phyloP scores from a whole-genome alignment of 2,888 invertebrate species.

The Pollenia labialis region DNA sequence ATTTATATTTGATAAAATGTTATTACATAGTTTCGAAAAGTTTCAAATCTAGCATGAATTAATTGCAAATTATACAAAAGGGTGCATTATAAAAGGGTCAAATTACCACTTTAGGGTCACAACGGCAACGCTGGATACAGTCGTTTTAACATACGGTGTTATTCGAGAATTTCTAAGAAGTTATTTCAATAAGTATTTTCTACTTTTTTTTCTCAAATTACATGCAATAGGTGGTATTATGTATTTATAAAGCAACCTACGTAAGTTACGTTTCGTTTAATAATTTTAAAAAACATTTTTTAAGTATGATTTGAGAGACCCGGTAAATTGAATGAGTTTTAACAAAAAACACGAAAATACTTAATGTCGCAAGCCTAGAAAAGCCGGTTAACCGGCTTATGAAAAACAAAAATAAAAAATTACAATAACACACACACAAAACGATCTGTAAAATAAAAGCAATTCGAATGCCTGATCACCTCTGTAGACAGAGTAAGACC shows the following conservation, averaged over 20 bases:
- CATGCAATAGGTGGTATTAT: no score
- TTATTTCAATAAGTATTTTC: not conserved
- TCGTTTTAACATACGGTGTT: no score
- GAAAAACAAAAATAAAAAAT: not conserved
- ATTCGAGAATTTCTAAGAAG: no score
- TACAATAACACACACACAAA: slow-evolving; percentile 8
- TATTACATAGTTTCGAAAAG: no score
- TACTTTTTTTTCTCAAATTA: no score
- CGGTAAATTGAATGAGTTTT: slow-evolving; percentile 43
- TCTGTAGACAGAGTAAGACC: slow-evolving; percentile 9
- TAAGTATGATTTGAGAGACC: slow-evolving; percentile 40
- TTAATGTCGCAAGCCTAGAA: slow-evolving; percentile 56
- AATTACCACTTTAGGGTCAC: no score
- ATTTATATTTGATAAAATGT: no score
- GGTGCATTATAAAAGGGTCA: no score
- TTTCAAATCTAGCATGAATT: no score
- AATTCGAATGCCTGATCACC: slow-evolving; percentile 24
- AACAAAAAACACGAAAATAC: slow-evolving; percentile 29
- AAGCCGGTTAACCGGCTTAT: slow-evolving; percentile 68
- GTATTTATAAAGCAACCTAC: slow-evolving; percentile 37
- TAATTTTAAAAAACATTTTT: slow-evolving; percentile 18
- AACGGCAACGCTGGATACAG: no score
- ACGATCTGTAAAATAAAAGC: slow-evolving; percentile 36
- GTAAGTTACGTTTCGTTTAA: slow-evolving; percentile 13
- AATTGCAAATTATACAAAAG: no score